Evolutionary conservation across 2,888 invertebrate genomes (phyloP).

Genomic region (Plebejus melissa): DNA sequence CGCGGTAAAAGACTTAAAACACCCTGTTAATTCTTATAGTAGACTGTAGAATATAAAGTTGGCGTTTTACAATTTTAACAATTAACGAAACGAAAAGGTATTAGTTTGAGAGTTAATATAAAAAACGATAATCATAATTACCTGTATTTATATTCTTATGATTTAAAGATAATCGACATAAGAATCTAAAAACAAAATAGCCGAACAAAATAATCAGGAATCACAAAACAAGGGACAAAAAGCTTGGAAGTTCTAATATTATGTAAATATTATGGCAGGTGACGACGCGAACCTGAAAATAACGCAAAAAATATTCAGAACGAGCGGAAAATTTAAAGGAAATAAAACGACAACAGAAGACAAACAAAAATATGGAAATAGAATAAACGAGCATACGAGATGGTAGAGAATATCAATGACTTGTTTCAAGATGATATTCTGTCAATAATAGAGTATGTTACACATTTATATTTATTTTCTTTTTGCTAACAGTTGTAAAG

Average conservation of each 20-base stretch:
- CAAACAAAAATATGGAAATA: constrained; percentile 2
- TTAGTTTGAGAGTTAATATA: neutral
- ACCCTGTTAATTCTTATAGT: neutral
- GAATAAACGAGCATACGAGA: neutral
- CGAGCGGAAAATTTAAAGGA: constrained; percentile 9
- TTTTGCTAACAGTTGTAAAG: neutral
- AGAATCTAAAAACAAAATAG: neutral
- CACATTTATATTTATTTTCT: neutral
- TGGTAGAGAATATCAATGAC: neutral
- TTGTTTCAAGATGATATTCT: neutral
- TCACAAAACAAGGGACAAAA: neutral
- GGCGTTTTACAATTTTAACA: neutral
- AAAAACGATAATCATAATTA: too few species aligned
- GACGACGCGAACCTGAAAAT: neutral
- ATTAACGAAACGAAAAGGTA: neutral
- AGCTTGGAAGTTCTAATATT: neutral
- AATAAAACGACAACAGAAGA: constrained; percentile 32
- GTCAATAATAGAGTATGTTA: neutral
- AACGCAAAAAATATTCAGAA: neutral
- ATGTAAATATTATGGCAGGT: constrained; percentile 9
- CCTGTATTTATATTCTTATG: too few species aligned
- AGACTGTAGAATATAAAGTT: neutral
- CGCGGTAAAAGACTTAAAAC: neutral
- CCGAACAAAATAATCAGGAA: neutral
- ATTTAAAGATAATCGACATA: neutral